These are phyloP conservation scores for Turritopsis rubra DNA, from an alignment of 30 jellyfish, hydroid and myxozoan species.

Conservation along the genomic window DNA sequence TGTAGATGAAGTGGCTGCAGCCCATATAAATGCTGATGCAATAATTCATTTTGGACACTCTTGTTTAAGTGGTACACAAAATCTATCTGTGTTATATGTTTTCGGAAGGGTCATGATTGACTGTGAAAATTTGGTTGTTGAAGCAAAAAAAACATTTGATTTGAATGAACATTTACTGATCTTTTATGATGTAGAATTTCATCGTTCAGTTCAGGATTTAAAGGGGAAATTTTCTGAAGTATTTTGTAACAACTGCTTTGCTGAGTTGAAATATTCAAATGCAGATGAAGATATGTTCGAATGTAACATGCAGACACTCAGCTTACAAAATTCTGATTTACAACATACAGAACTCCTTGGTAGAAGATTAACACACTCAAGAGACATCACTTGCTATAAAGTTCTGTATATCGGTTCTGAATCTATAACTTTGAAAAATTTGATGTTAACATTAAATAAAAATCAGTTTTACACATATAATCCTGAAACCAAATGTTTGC, in stretches of 20 bases:
- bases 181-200: conserved; percentile 64
- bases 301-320: background rate
- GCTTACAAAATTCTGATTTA: background rate
- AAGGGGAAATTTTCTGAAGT: background rate
- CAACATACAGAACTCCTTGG: background rate
- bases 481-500: conserved; percentile 33
- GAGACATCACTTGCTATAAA: conserved; percentile 41
- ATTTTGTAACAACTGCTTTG: background rate
- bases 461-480: conserved; percentile 62
- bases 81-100: conserved; percentile 55
- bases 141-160: conserved; percentile 24
- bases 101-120: conserved; percentile 61
- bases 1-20: conserved; percentile 97
- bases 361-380: background rate
- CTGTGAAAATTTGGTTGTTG: conserved; percentile 25
- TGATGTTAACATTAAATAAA: conserved; percentile 63
- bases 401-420: conserved; percentile 72
- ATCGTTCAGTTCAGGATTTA: conserved; percentile 33
- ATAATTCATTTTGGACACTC: conserved; percentile 92
- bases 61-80: conserved; percentile 82
- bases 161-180: conserved; percentile 28
- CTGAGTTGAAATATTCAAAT: background rate
- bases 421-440: conserved; percentile 46
- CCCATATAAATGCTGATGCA: conserved; percentile 81
- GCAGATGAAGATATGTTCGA: background rate